phyloP scores from a whole-genome alignment of 2,113 vertebrate genomes.

The Saguinus imperator region DNA sequence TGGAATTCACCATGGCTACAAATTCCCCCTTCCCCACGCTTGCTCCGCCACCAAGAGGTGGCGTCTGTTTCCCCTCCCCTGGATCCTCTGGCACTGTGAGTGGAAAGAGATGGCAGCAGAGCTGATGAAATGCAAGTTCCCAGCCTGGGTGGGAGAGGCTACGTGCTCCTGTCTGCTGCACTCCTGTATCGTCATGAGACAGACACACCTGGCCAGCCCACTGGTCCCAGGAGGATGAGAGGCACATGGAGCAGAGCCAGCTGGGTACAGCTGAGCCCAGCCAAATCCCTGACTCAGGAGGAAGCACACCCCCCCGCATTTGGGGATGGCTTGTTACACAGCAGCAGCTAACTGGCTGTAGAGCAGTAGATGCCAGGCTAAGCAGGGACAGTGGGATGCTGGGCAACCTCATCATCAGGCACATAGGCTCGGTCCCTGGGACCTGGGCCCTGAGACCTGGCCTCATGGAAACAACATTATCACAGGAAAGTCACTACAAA shows the following conservation, averaged over 20 bases:
- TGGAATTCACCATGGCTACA: neutral
- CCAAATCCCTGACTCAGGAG: neutral
- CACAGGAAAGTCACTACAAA: neutral
- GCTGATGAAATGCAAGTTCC: too few relatives aligned
- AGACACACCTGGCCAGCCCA: neutral
- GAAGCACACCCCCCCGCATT: too few relatives aligned
- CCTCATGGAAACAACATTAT: neutral
- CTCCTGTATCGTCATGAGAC: neutral
- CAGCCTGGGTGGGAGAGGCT: neutral
- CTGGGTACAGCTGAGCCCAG: neutral
- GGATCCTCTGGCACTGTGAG: neutral
- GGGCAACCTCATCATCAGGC: neutral
- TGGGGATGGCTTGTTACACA: neutral
- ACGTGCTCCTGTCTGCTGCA: neutral
- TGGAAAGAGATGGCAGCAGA: neutral
- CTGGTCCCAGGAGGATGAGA: neutral
- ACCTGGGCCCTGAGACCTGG: neutral
- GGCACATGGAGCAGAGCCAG: too few relatives aligned
- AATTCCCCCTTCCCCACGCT: neutral
- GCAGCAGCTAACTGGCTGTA: neutral
- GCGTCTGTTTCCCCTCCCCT: neutral
- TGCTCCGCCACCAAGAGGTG: neutral
- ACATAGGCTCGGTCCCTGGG: fast-evolving
- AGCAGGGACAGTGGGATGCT: too few relatives aligned
- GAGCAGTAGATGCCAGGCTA: too few relatives aligned